These are phyloP conservation scores for Solea senegalensis DNA, from an alignment of 2,113 vertebrate species.

Conservation along the genomic window DNA sequence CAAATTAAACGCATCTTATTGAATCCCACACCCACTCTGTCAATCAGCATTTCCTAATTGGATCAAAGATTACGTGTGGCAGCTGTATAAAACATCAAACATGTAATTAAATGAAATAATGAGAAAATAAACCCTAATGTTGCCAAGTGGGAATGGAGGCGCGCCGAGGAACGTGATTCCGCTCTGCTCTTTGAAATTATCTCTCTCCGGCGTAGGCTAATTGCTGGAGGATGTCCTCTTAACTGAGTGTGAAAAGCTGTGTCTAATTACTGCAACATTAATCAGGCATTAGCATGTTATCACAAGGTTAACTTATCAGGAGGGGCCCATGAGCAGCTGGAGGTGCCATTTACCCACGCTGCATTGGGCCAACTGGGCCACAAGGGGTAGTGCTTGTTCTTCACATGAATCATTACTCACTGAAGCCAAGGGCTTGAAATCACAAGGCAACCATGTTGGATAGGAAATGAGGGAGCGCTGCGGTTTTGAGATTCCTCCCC, in stretches of 20 bases:
- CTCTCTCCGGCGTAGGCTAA: slow-evolving; percentile 76
- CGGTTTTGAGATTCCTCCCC: slow-evolving; percentile 37
- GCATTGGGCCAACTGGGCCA: slow-evolving; percentile 68
- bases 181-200: slow-evolving; percentile 76
- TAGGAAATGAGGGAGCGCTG: slow-evolving; percentile 30
- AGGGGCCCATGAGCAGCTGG: slow-evolving; percentile 78
- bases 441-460: slow-evolving; percentile 68
- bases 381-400: slow-evolving; percentile 83
- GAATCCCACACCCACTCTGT: slow-evolving; percentile 63
- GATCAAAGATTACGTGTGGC: slow-evolving; percentile 77
- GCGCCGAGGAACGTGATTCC: slow-evolving; percentile 68
- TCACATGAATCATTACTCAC: slow-evolving; percentile 44
- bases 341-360: slow-evolving; percentile 64
- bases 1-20: slow-evolving; percentile 68
- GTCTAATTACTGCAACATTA: slow-evolving; percentile 84
- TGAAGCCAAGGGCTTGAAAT: slow-evolving; percentile 45
- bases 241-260: slow-evolving; percentile 83
- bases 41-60: slow-evolving; percentile 76
- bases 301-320: slow-evolving; percentile 84
- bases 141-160: slow-evolving; percentile 75
- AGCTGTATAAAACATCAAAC: slow-evolving; percentile 78
- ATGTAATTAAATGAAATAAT: slow-evolving; percentile 80
- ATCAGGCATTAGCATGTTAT: slow-evolving; percentile 83
- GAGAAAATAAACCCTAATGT: slow-evolving; percentile 79
- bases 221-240: slow-evolving; percentile 83